These are phyloP conservation scores for Gallinago paraguaiae DNA, from an alignment of 2,113 vertebrate species.

Conservation along the genomic window DNA sequence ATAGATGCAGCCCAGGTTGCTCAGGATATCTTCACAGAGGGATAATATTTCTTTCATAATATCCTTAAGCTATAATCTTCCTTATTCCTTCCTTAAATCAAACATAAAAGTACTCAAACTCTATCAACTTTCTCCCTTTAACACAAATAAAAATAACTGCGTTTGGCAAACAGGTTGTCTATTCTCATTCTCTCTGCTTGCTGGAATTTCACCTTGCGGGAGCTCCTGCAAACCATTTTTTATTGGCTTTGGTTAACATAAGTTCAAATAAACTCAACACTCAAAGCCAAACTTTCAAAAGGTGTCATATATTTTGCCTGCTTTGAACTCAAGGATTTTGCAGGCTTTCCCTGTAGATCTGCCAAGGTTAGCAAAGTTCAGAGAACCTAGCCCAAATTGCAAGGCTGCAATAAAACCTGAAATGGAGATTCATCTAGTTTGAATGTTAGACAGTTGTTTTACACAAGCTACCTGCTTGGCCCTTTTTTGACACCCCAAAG, in stretches of 20 bases:
- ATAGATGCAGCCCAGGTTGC: not conserved
- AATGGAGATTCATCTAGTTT: not conserved
- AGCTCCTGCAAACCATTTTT: constrained; percentile 51
- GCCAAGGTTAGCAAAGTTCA: constrained; percentile 69
- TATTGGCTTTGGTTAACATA: constrained; percentile 49
- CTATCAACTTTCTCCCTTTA: constrained; percentile 26
- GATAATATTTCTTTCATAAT: not conserved
- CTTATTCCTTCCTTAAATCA: constrained; percentile 34
- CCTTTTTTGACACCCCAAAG: not conserved
- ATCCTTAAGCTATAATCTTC: constrained; percentile 5
- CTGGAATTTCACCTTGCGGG: constrained; percentile 50
- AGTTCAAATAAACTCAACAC: constrained; percentile 63
- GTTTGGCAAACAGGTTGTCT: constrained; percentile 47
- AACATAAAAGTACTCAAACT: constrained; percentile 26
- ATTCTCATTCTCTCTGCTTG: not conserved
- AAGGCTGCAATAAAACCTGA: constrained; percentile 50
- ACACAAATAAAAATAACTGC: constrained; percentile 43
- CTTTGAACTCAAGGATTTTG: constrained; percentile 65
- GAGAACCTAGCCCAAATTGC: constrained; percentile 39
- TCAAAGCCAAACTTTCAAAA: constrained; percentile 61
- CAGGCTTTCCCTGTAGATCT: constrained; percentile 54
- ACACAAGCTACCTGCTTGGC: not conserved
- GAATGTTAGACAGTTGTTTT: not conserved
- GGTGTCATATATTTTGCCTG: constrained; percentile 58
- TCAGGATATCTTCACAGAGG: not conserved